These are phyloP conservation scores for Congeria kusceri DNA, from an alignment of 2,888 invertebrate species.

Conservation along the genomic window DNA sequence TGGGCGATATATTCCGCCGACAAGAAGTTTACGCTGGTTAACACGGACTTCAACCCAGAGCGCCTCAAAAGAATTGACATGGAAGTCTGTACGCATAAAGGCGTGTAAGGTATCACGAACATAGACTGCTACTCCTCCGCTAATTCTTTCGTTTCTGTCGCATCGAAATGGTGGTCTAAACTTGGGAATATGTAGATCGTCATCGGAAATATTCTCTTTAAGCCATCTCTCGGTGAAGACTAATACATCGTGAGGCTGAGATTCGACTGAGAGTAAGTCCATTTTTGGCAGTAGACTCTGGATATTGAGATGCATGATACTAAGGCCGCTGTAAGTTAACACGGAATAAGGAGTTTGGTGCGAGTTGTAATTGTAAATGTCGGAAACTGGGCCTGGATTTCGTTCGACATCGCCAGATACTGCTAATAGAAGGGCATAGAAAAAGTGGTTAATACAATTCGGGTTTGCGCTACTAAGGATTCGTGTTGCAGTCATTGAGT, in stretches of 20 bases:
- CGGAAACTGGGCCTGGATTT: too few relatives aligned
- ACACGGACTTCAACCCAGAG: neutral
- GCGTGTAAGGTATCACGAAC: neutral
- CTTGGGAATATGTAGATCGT: neutral
- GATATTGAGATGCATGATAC: too few relatives aligned
- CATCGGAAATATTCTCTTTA: neutral
- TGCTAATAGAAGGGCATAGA: too few relatives aligned
- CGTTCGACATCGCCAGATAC: too few relatives aligned
- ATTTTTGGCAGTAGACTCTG: too few relatives aligned
- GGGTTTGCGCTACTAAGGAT: too few relatives aligned
- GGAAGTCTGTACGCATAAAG: neutral
- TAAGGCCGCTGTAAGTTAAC: too few relatives aligned
- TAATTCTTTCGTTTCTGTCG: neutral
- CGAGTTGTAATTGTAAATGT: too few relatives aligned
- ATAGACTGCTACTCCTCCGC: neutral
- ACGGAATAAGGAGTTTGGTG: too few relatives aligned
- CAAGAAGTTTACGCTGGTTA: neutral
- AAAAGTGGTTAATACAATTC: too few relatives aligned
- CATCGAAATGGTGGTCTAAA: neutral
- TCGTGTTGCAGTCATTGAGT: too few relatives aligned
- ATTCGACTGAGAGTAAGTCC: too few relatives aligned
- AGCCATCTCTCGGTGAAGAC: constrained; percentile 2
- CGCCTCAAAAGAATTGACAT: neutral
- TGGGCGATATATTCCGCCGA: neutral
- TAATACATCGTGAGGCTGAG: neutral